Base-by-base conservation (phyloP, 1,140 invertebrate genomes). In the Drosophila carrolli region DNA sequence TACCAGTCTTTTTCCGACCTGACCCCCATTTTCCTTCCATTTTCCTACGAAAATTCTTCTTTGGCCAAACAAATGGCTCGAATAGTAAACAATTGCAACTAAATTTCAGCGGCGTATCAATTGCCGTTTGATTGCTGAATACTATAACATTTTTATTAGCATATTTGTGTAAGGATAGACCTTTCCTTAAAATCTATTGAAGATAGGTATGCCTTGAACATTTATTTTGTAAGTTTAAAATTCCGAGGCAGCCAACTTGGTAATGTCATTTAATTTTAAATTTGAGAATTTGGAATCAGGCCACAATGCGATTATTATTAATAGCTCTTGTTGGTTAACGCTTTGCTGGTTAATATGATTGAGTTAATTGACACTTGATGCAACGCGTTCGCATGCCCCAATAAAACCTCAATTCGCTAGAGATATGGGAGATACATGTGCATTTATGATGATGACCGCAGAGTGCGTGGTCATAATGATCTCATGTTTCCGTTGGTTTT, bases 401-500 rank as follows among this genome's bases (percentile, higher is more conserved):
- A 62, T 38, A 47, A 47, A 62, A 16, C 16, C n/a, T 27, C 16
- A 29, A 61, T 50, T 35, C 27, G 60, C 23, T 38, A 13, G 41
- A 62, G 14, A 56, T 38, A 37, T 35, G 50, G 10, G 7, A 16
- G 50, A 38, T 68, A 71, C 29, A 32, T 32, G 7, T 43, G 43
- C 35, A 58, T 48, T 71, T 65, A 58, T 71, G 67, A 37, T 48
- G 37, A 16, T 19, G 14, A 75, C 81, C 81, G 35, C 81, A 65
- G 46, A 84, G 81, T 81, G 71, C 71, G 81, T 85, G 81, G 71
- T 61, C 72, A 77, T 84, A 76, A 85, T 85, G 81, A 81, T 66
- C 65, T 66, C 65, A 73, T 85, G 83, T 85, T 85, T 71, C 67
- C 66, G 65, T 77, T 76, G 81, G 72, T 51, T 80, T 58, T 47